phyloP scores from a whole-genome alignment of 2,888 invertebrate genomes.

The Dicycla oo region DNA sequence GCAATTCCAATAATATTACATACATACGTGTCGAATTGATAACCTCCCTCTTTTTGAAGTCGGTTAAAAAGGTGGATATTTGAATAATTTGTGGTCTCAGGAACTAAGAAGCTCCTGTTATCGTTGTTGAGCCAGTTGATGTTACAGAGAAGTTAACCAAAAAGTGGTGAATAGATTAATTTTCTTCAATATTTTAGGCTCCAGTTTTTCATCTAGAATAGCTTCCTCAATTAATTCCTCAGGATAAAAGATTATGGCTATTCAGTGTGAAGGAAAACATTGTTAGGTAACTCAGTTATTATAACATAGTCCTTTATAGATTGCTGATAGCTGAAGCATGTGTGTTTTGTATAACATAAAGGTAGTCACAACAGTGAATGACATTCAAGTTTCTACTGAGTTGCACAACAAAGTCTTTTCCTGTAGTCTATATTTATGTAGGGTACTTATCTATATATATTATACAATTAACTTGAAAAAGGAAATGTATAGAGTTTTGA shows the following conservation, averaged over 20 bases:
- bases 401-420: conserved; percentile 19
- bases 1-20: no score
- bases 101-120: not conserved
- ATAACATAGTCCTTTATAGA: conserved; percentile 4
- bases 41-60: no score
- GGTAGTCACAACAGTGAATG: conserved; percentile 33
- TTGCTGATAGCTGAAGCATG: not conserved
- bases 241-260: not conserved
- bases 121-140: not conserved
- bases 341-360: conserved; percentile 22
- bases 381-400: conserved; percentile 19
- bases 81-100: not conserved
- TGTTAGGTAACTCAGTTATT: not conserved
- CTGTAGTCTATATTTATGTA: conserved; percentile 9
- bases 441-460: not conserved
- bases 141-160: not conserved
- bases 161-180: not conserved
- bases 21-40: no score
- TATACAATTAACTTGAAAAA: no score
- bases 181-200: not conserved
- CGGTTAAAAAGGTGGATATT: not conserved
- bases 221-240: not conserved
- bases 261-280: conserved; percentile 3
- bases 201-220: not conserved
- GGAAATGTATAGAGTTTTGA: no score